Percentiles rank a stretch among this genome's conserved stretches.
Conservation (phyloP, 2,888 invertebrate genomes). For the Meloe dianella region DNA sequence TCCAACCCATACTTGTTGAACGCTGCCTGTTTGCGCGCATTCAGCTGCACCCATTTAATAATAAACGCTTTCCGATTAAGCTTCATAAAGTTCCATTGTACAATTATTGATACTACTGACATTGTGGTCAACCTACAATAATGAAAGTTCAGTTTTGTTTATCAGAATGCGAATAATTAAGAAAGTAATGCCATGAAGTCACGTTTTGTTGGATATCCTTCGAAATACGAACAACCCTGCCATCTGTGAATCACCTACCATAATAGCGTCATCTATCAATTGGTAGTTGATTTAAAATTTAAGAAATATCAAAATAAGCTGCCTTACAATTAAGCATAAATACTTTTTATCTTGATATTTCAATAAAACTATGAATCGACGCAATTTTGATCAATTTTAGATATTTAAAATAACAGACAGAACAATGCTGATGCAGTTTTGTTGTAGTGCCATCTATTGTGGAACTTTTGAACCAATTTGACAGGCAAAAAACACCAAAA, state of each 20-base stretch:
- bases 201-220: background rate
- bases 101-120: conserved; percentile 4
- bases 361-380: too few species aligned
- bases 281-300: too few species aligned
- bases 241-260: too few species aligned
- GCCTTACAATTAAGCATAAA: too few species aligned
- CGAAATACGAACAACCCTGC: too few species aligned
- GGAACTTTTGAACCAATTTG: background rate
- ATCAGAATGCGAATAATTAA: background rate
- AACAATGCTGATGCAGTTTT: too few species aligned
- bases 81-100: background rate
- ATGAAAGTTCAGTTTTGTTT: background rate
- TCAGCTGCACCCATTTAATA: background rate
- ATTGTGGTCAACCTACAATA: background rate
- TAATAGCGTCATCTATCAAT: background rate
- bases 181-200: background rate
- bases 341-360: too few species aligned
- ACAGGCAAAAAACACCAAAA: background rate
- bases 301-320: too few species aligned
- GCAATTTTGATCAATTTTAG: background rate
- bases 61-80: background rate
- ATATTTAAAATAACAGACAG: background rate
- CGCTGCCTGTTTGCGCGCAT: background rate
- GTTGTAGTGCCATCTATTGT: background rate
- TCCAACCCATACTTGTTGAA: background rate